Base-by-base conservation (phyloP, 2,888 invertebrate genomes). In the Xanthia icteritia region DNA sequence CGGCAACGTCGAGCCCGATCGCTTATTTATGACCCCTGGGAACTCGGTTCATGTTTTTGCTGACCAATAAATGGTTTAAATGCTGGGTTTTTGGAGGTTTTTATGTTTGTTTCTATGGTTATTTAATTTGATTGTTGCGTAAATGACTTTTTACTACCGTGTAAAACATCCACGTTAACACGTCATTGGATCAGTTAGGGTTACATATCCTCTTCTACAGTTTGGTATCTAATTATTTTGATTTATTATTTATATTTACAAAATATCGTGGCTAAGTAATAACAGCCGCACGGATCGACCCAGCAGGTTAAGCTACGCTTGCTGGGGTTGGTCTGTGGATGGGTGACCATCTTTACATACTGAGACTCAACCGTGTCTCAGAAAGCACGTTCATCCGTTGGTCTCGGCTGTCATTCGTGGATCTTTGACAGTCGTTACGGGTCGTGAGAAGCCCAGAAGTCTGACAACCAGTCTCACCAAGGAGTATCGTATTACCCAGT, bases 61-160 rank as follows among this genome's bases (percentile, higher is more conserved):
- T 84, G 85, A 79, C 84, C 85, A 86, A 86, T 88, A 85, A 86
- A 87, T 85, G 86, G 88, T 89, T 88, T 89, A 89, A 78, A 86
- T 86, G 74, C 87, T 89, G 87, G 87, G 85, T 84, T 85, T 89
- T 84, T 84, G 81, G 83, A 77, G 66, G 73, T 75, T 86, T 84
- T 84, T 77, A 87, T 78, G 83, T 77, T 71, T 79, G 64, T 72
- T 67, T 56, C 64, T 64, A 85, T 85, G 64, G 76, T 69, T 82
- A 58, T 77, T 78, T 63, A 72, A 61, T 77, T 83, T 48, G 17
- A 68, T 69, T 61, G 54, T 76, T 63, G 61, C 42, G 64, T 64
- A 58, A 79, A 79, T 75, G 58, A 65, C 23, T 65, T 81, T 81
- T 65, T 75, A 65, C 11, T 27, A 45, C 42, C 51, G 42, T 58